phyloP scores from a whole-genome alignment of 1,140 invertebrate species.

The Aphelinus certus region DNA sequence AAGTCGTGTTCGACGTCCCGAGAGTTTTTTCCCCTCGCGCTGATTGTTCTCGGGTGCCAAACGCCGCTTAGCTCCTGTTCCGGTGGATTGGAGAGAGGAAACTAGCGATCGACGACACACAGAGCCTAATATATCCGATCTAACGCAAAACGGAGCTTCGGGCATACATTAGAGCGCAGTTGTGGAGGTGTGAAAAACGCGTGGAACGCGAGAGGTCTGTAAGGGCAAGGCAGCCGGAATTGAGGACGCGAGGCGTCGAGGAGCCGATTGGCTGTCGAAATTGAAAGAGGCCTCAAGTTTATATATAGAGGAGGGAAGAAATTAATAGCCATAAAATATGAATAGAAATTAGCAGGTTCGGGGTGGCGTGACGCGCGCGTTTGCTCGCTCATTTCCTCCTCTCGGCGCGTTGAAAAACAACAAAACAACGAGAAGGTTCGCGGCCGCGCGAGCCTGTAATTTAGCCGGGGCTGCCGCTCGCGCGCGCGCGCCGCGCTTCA shows the following conservation, averaged over 20 bases:
- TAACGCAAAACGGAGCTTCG: too few relatives aligned
- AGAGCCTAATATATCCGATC: too few relatives aligned
- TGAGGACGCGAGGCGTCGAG: slow-evolving; percentile 20
- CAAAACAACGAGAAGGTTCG: slow-evolving; percentile 65
- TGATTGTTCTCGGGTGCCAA: too few relatives aligned
- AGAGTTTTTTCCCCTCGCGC: too few relatives aligned
- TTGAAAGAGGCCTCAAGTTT: slow-evolving; percentile 1
- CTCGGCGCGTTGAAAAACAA: slow-evolving; percentile 69
- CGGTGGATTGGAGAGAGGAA: too few relatives aligned
- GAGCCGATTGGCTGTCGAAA: neutral
- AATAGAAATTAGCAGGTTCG: slow-evolving; percentile 69
- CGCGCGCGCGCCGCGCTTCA: slow-evolving; percentile 43
- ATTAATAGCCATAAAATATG: slow-evolving; percentile 70
- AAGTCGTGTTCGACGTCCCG: too few relatives aligned
- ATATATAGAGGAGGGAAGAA: slow-evolving; percentile 62
- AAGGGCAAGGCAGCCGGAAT: slow-evolving; percentile 11
- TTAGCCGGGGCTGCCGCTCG: slow-evolving; percentile 63
- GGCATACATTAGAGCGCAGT: too few relatives aligned
- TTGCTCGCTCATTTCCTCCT: slow-evolving; percentile 68
- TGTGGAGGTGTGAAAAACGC: too few relatives aligned
- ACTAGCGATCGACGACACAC: too few relatives aligned
- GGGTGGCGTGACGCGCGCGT: slow-evolving; percentile 67
- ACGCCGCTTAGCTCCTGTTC: too few relatives aligned
- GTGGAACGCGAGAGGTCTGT: slow-evolving; percentile 1
- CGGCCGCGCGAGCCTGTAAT: slow-evolving; percentile 62